Conservation (phyloP, 2,797 vertebrate species). For the Onychomys torridus region DNA sequence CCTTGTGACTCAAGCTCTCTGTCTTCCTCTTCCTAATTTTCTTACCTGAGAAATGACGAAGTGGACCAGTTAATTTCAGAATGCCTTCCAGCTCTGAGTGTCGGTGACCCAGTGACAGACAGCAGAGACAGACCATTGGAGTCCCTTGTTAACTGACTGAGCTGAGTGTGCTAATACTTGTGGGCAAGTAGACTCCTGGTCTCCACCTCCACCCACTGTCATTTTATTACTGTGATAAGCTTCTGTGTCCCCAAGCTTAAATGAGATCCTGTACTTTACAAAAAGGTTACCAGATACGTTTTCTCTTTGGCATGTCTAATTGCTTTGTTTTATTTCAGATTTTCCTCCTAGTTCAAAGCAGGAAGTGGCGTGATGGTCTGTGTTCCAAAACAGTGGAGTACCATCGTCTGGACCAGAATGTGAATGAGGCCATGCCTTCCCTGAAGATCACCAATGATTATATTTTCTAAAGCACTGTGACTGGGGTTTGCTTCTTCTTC, state of each 20-base stretch:
- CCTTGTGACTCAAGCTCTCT: neutral
- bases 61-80: slow-evolving; percentile 35
- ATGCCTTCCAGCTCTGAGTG: neutral
- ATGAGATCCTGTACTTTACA: neutral
- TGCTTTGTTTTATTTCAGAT: slow-evolving; percentile 89
- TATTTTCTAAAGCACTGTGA: slow-evolving; percentile 91
- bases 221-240: slow-evolving; percentile 11
- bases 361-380: slow-evolving; percentile 94
- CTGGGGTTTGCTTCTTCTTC: slow-evolving; percentile 80
- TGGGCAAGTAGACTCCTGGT: neutral
- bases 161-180: neutral
- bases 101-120: neutral
- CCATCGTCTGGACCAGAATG: slow-evolving; percentile 95
- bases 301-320: neutral
- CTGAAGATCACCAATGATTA: slow-evolving; percentile 97
- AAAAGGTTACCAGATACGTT: neutral
- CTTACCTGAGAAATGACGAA: neutral
- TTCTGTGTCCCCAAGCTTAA: slow-evolving; percentile 35
- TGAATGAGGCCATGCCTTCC: slow-evolving; percentile 97
- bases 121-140: neutral
- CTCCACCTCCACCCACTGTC: neutral
- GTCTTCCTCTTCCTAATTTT: slow-evolving; percentile 27
- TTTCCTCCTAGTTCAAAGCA: slow-evolving; percentile 94
- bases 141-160: neutral
- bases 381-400: slow-evolving; percentile 95